Conservation (phyloP, 2,113 vertebrate species). For the Formicarius rufipectus region DNA sequence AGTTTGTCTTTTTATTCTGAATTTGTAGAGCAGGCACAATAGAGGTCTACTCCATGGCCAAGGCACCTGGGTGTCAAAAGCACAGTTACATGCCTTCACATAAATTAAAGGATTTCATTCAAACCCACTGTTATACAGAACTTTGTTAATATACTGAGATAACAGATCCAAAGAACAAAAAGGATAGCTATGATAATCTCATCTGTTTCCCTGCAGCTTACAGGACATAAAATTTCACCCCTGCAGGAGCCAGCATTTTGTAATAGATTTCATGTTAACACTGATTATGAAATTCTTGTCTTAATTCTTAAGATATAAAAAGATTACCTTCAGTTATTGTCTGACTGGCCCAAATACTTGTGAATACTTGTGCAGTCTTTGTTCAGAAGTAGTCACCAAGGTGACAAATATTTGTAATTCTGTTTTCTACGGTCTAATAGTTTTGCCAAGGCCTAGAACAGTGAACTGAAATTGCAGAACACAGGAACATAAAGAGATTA, state of each 20-base stretch:
- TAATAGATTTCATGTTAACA: not conserved
- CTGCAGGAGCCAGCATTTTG: not conserved
- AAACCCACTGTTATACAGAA: not conserved
- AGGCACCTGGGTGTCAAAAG: not conserved
- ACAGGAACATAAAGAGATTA: not conserved
- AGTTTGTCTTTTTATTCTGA: not conserved
- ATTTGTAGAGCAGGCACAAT: not conserved
- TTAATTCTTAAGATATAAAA: not conserved
- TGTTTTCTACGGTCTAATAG: not conserved
- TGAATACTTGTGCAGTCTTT: not conserved
- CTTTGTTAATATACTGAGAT: not conserved
- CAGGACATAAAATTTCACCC: not conserved
- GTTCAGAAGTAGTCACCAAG: not conserved
- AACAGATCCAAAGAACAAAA: not conserved
- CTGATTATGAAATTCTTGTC: not conserved
- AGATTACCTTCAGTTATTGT: not conserved
- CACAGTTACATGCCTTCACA: not conserved
- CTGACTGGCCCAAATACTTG: not conserved
- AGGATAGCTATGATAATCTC: not conserved
- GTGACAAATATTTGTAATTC: not conserved
- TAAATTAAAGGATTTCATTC: not conserved
- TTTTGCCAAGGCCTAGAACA: not conserved
- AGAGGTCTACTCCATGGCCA: not conserved
- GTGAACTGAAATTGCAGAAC: not conserved
- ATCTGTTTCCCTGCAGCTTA: not conserved